Base-by-base conservation (phyloP, 30 jellyfish, hydroid and myxozoan genomes). In the Mastigias papua region DNA sequence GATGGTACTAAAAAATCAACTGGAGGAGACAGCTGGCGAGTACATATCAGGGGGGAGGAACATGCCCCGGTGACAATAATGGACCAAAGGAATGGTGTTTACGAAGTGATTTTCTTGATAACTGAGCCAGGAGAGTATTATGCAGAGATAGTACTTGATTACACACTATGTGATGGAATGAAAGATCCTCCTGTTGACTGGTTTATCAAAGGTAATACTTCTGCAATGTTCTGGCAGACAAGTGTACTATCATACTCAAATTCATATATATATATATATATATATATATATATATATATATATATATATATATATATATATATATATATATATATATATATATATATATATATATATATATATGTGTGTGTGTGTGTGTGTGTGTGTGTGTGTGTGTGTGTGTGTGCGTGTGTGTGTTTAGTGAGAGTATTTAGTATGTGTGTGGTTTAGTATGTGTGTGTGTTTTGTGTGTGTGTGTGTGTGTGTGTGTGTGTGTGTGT, bases 1-100 rank as follows among this genome's bases (percentile, higher is more conserved):
- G 86, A 78, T 48, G 97, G 96, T 51, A 80, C 94, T 28, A 64
- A 30, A 71, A 95, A 77, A 77, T 31, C 35, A 22, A 1, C 54
- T 25, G 99, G 99, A 1, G 99, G 99, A 3, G 99, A 95, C 48
- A 17, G 83, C 54, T 95, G 98, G 99, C 48, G 99, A 32, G 87
- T 95, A 17, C 96, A 82, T 67, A 84, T 95, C 1, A 34, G 75
- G n/a, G 99, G 99, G 50, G 88, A 77, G 23, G 51, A 97, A 4
- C 73, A 97, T 26, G 97, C 90, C 32, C 98, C 99, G 0, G 99
- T 90, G 20, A 90, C 98, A 23, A 57, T 86, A 16, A 69, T 86
- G n/a, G 99, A 95, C 75, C 96, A 86, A 51, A 34, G 62, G 17
- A 90, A 95, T 76, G 99, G 99, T 1, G 69, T 84, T 8, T 95